Evolutionary conservation across 2,113 vertebrate genomes (phyloP).

Genomic region (human (Homo sapiens)): DNA sequence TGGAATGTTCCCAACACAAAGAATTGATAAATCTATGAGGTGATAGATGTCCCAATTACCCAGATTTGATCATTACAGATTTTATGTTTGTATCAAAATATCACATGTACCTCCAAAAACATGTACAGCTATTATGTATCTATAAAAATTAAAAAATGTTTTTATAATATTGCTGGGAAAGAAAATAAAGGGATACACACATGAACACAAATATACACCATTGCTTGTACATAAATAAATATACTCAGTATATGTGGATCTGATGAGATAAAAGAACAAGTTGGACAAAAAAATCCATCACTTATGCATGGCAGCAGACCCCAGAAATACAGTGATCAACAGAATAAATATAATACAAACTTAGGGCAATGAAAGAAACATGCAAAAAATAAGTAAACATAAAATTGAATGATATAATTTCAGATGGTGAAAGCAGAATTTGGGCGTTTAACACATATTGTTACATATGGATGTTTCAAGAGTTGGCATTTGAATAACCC

Average conservation of each 20-base stretch:
- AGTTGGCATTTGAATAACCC: not conserved
- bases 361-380: not conserved
- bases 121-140: not conserved
- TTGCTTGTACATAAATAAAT: not conserved
- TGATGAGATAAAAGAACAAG: not conserved
- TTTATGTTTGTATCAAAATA: not conserved
- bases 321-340: not conserved
- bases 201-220: not conserved
- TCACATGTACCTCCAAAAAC: not conserved
- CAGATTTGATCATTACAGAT: not conserved
- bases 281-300: not conserved
- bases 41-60: not conserved
- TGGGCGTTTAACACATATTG: not conserved
- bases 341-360: not conserved
- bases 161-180: not conserved
- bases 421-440: not conserved
- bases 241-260: not conserved
- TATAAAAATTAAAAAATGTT: not conserved
- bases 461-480: not conserved
- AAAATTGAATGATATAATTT: not conserved
- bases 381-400: not conserved
- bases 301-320: not conserved
- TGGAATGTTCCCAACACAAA: not conserved
- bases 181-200: not conserved
- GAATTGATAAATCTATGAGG: not conserved